Evolutionary conservation across 2,888 invertebrate species (phyloP).

Genomic region (Tenthredo mesomela): DNA sequence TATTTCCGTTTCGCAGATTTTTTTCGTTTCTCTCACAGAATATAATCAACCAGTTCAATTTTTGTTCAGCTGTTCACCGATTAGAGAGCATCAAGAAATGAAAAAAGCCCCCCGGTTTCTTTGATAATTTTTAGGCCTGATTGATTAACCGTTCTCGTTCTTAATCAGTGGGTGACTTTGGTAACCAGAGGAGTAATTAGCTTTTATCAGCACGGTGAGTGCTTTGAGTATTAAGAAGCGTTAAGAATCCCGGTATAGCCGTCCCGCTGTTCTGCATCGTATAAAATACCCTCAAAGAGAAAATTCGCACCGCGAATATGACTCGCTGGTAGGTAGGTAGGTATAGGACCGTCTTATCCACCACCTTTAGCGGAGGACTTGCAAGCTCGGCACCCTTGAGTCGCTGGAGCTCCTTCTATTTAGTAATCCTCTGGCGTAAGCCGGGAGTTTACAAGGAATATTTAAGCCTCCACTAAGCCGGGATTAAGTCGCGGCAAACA

Average conservation of each 20-base stretch:
- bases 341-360: background rate
- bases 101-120: background rate
- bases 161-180: background rate
- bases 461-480: slow-evolving; percentile 75
- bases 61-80: background rate
- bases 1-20: background rate
- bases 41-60: too few relatives aligned
- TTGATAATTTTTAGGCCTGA: background rate
- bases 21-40: too few relatives aligned
- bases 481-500: slow-evolving; percentile 74
- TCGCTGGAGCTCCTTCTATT: slow-evolving; percentile 64
- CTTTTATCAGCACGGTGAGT: background rate
- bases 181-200: background rate
- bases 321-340: background rate
- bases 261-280: background rate
- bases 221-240: background rate
- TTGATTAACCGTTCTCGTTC: slow-evolving; percentile 9
- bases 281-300: background rate
- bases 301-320: background rate
- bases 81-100: too few relatives aligned
- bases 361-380: background rate
- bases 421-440: slow-evolving; percentile 73
- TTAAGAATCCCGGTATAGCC: background rate
- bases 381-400: slow-evolving; percentile 44
- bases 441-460: slow-evolving; percentile 77